These are phyloP conservation scores for Chloroclystis v-ata DNA, from an alignment of 2,888 invertebrate genomes.

Conservation along the genomic window DNA sequence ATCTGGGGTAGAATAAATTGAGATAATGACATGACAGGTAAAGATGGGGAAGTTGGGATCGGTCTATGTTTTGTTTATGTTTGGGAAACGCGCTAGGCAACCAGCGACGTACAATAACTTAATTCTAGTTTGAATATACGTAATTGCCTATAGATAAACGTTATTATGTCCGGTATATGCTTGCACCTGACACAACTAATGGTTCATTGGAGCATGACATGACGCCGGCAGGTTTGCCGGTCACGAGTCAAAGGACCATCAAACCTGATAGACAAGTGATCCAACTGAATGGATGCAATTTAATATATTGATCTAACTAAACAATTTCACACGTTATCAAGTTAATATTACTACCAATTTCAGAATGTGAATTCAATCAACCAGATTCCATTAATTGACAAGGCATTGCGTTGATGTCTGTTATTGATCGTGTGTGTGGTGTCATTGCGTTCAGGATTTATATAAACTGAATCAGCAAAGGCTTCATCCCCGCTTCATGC, in stretches of 20 bases:
- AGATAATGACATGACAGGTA: constrained; percentile 47
- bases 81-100: neutral
- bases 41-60: constrained; percentile 11
- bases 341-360: too few relatives aligned
- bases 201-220: constrained; percentile 53
- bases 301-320: constrained; percentile 1
- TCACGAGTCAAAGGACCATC: constrained; percentile 36
- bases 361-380: constrained; percentile 1
- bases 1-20: constrained; percentile 50
- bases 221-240: constrained; percentile 36
- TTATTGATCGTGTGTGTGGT: constrained; percentile 10
- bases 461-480: constrained; percentile 12
- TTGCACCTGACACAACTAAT: constrained; percentile 65
- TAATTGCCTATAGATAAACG: neutral
- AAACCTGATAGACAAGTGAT: neutral
- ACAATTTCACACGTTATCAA: neutral
- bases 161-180: constrained; percentile 16
- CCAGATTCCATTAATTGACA: constrained; percentile 9
- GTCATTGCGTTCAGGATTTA: constrained; percentile 13
- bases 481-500: constrained; percentile 8
- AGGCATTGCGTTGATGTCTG: neutral
- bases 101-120: neutral
- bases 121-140: neutral
- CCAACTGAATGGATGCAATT: constrained; percentile 2
- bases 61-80: constrained; percentile 18